Evolutionary conservation across 2,888 invertebrate genomes (phyloP), one percentile per base, ranked within the genome.

Genomic region (Drosophila nr. perissopoda): DNA sequence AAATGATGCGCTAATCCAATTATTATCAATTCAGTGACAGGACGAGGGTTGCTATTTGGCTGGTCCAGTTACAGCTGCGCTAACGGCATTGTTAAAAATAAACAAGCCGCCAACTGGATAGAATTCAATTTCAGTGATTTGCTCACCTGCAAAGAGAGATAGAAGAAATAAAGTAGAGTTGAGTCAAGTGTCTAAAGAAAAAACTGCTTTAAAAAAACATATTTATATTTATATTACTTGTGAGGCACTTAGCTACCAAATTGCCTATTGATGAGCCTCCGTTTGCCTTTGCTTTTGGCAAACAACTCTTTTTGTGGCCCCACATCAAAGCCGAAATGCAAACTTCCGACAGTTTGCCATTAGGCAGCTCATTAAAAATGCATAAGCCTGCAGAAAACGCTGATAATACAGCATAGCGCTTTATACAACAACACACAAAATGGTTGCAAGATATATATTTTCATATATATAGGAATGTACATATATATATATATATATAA

Each of bases 21-120:
- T 91, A 91, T 91, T 87, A 89, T 90, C 91, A 90, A 90, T 90
- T 91, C 89, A 91, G 78, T 90, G 90, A 82, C 84, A 90, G 87
- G 72, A 73, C 73, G 68, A 77, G 70, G 58, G 77, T 62, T 65
- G 70, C 53, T 6, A 25, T 45, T 45, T 45, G 58, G 10, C 48
- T 45, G 38, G 51, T 16, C 40, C 64, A 53, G 58, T 51, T 70
- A 56, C 65, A 51, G 42, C 49, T 64, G 54, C 34, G 63, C 63
- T 31, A 34, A 31, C 16, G 45, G 65, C 69, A 54, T 59, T 68
- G 71, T 85, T 85, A 85, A 73, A 87, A 87, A 86, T 88, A 87
- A 76, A 73, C 73, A 73, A 40, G 67, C 63, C 52, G 42, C 61
- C 69, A 54, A 68, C 36, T 71, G 83, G 81, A 83, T 83, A 73